phyloP scores from a whole-genome alignment of 2,113 vertebrate species.

The Callospermophilus lateralis region DNA sequence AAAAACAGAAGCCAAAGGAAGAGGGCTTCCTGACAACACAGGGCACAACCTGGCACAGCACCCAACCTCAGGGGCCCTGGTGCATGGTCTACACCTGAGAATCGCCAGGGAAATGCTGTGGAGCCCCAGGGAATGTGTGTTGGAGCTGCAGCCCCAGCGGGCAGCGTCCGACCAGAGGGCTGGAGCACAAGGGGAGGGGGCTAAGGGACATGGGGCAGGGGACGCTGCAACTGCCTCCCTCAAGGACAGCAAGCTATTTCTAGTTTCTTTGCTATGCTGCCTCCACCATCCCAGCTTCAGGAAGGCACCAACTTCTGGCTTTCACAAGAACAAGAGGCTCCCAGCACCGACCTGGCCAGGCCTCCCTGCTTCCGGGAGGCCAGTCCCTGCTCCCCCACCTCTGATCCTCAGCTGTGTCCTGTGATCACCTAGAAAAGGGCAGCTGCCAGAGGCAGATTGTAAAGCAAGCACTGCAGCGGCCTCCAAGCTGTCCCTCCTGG shows the following conservation, averaged over 20 bases:
- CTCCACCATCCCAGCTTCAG: background rate
- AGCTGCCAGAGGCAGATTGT: background rate
- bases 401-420: background rate
- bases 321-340: background rate
- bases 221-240: background rate
- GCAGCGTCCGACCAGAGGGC: background rate
- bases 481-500: background rate
- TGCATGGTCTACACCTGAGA: background rate
- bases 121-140: fast-evolving
- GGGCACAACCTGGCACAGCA: background rate
- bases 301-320: background rate
- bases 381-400: background rate
- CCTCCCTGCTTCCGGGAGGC: background rate
- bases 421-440: background rate
- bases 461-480: background rate
- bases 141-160: background rate
- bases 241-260: background rate
- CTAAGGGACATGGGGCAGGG: background rate
- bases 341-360: background rate
- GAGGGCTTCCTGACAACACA: background rate
- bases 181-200: background rate
- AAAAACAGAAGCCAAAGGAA: background rate
- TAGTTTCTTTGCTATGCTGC: background rate
- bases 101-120: background rate
- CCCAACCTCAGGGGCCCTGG: background rate